Evolutionary conservation across 2,797 vertebrate genomes (phyloP).

Genomic region (Carcharodon carcharias): DNA sequence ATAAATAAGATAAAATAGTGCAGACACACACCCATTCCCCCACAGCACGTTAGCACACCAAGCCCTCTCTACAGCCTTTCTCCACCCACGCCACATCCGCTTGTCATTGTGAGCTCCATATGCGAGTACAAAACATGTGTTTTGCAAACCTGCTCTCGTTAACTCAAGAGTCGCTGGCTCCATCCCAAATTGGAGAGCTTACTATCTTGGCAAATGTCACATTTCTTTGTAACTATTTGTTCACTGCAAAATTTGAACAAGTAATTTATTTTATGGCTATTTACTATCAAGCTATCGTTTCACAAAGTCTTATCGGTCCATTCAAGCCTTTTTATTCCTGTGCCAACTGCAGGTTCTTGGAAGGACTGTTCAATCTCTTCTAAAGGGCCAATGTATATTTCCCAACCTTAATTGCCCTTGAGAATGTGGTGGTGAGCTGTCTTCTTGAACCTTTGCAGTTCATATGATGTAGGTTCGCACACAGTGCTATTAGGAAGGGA

Average conservation of each 20-base stretch:
- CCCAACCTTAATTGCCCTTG: too few relatives aligned
- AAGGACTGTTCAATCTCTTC: background rate
- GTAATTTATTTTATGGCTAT: background rate
- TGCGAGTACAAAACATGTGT: background rate
- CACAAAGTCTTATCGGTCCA: background rate
- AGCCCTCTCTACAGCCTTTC: background rate
- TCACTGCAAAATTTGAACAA: background rate
- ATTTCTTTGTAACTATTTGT: background rate
- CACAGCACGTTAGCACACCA: too few relatives aligned
- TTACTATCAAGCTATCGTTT: background rate
- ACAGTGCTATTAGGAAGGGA: too few relatives aligned
- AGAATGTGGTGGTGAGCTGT: too few relatives aligned
- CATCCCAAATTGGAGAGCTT: background rate
- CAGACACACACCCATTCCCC: background rate
- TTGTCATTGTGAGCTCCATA: background rate
- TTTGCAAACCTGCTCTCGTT: background rate
- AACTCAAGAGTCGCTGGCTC: background rate
- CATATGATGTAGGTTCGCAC: too few relatives aligned
- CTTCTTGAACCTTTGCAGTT: too few relatives aligned
- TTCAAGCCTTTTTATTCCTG: background rate
- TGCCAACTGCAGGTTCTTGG: background rate
- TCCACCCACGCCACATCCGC: background rate
- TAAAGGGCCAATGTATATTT: background rate
- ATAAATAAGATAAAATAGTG: too few relatives aligned
- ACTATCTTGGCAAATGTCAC: background rate